A percentile compares a stretch with the other conserved stretches of the same genome.
These are phyloP conservation scores for Carollia perspicillata DNA, from an alignment of 2,113 vertebrate species.

Conservation along the genomic window DNA sequence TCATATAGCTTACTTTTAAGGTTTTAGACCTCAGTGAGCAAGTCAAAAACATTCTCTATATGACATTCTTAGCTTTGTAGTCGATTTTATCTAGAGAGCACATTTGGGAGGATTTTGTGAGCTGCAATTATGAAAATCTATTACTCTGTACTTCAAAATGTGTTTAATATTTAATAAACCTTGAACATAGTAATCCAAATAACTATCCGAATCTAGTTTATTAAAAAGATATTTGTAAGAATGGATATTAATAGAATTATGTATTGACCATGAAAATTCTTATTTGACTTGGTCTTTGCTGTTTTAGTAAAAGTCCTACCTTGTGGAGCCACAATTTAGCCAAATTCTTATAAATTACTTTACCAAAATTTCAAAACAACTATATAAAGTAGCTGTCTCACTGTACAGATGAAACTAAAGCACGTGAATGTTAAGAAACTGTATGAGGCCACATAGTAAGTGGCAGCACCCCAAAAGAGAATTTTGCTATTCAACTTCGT, in stretches of 20 bases:
- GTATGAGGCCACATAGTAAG: neutral
- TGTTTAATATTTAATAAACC: neutral
- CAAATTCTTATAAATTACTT: neutral
- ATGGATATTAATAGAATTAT: neutral
- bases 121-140: neutral
- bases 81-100: neutral
- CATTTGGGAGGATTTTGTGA: neutral
- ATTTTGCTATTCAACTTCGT: neutral
- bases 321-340: neutral
- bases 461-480: neutral
- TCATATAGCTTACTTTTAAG: neutral
- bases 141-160: neutral
- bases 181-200: neutral
- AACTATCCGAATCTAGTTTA: neutral
- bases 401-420: neutral
- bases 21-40: neutral
- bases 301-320: neutral
- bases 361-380: neutral
- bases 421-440: neutral
- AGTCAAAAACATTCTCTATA: neutral
- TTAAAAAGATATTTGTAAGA: neutral
- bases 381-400: neutral
- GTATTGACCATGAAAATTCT: neutral
- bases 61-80: neutral
- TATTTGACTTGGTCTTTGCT: neutral